Percentiles rank a stretch among this genome's conserved stretches.
phyloP scores from a whole-genome alignment of 2,797 vertebrate genomes.

The Pantherophis alleghaniensis region DNA sequence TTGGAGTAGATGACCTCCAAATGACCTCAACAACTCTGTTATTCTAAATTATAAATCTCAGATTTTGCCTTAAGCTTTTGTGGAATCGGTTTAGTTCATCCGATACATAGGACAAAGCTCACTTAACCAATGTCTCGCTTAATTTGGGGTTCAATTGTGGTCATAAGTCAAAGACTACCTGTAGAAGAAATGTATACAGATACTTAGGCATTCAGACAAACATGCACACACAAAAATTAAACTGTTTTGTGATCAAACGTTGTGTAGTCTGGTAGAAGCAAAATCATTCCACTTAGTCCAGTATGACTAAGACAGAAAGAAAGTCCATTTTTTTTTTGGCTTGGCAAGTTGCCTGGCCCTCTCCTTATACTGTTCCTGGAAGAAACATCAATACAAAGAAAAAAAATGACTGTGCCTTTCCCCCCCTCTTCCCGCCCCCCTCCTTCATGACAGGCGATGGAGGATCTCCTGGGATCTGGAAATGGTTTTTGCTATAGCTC shows the following conservation, averaged over 20 bases:
- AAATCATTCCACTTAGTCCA: not conserved
- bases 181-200: too few relatives aligned
- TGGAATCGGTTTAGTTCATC: not conserved
- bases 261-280: not conserved
- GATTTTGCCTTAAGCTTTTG: not conserved
- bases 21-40: too few relatives aligned
- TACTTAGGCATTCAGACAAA: not conserved
- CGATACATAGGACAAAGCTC: not conserved
- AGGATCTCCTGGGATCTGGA: not conserved
- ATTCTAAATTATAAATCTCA: too few relatives aligned
- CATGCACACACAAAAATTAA: not conserved
- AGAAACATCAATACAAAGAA: not conserved
- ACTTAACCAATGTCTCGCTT: too few relatives aligned
- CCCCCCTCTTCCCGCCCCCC: rapidly evolving
- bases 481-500: not conserved
- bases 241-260: not conserved
- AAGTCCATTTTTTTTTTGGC: not conserved
- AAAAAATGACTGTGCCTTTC: not conserved
- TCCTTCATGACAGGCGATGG: not conserved
- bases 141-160: too few relatives aligned
- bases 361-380: not conserved
- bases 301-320: not conserved
- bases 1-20: too few relatives aligned
- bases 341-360: not conserved
- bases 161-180: too few relatives aligned